Conservation (phyloP, 2,797 vertebrate genomes). For the Podarcis lilfordi region DNA sequence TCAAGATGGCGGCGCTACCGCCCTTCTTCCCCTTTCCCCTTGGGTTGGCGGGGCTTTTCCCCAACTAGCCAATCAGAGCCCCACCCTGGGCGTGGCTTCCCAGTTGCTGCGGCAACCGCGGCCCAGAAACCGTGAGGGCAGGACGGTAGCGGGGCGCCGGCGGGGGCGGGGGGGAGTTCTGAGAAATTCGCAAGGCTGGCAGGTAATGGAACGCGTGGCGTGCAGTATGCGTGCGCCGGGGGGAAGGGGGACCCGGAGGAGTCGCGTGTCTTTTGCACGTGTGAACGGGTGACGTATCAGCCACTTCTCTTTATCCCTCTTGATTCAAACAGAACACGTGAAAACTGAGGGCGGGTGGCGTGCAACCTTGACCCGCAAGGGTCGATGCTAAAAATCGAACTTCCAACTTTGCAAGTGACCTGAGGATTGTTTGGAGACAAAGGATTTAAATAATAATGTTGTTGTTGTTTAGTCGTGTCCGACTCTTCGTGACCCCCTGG, state of each 20-base stretch:
- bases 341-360: neutral
- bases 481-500: too few relatives aligned
- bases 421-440: too few relatives aligned
- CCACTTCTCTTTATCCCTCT: fast-evolving
- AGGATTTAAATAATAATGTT: too few relatives aligned
- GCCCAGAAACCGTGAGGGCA: neutral
- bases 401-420: too few relatives aligned
- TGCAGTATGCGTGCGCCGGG: neutral
- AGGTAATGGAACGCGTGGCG: neutral
- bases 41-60: too few relatives aligned
- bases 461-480: too few relatives aligned
- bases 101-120: neutral
- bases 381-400: neutral
- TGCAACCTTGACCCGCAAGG: neutral
- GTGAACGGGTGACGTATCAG: neutral
- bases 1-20: neutral
- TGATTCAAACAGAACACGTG: neutral
- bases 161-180: neutral
- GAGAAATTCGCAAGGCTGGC: neutral
- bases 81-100: neutral
- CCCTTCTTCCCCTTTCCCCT: neutral
- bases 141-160: neutral
- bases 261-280: neutral
- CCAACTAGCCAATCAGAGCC: neutral
- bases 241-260: too few relatives aligned